These are phyloP conservation scores for Lophius piscatorius DNA, from an alignment of 2,113 vertebrate genomes.

Conservation along the genomic window DNA sequence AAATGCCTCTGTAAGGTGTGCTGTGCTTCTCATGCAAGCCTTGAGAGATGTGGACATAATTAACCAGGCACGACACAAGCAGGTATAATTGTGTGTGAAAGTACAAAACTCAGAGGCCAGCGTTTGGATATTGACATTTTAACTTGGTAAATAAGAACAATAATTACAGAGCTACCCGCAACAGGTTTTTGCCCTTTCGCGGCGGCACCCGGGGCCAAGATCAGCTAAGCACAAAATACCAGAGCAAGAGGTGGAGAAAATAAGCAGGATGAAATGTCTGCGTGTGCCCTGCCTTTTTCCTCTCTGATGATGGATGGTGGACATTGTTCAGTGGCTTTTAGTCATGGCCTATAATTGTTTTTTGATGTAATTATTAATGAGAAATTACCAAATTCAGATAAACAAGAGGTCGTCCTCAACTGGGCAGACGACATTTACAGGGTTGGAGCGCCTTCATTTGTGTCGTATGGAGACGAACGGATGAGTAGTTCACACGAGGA, in stretches of 20 bases:
- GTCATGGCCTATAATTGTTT: slow-evolving; percentile 79
- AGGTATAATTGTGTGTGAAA: neutral
- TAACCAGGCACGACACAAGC: neutral
- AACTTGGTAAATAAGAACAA: slow-evolving; percentile 48
- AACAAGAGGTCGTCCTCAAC: slow-evolving; percentile 69
- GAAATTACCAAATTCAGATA: slow-evolving; percentile 74
- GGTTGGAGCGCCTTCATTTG: slow-evolving; percentile 18
- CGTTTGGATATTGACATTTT: slow-evolving; percentile 39
- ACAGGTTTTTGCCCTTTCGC: slow-evolving; percentile 54
- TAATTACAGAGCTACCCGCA: slow-evolving; percentile 51
- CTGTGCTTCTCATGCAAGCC: neutral
- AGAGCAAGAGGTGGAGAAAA: slow-evolving; percentile 52
- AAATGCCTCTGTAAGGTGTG: no score
- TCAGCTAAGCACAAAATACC: slow-evolving; percentile 58
- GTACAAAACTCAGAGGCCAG: neutral
- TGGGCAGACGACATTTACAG: slow-evolving; percentile 30
- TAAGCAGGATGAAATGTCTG: slow-evolving; percentile 49
- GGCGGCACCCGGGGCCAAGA: slow-evolving; percentile 38
- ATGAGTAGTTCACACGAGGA: slow-evolving; percentile 16
- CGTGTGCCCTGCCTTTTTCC: slow-evolving; percentile 36
- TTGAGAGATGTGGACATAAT: neutral
- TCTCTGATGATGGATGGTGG: slow-evolving; percentile 74
- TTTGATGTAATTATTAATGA: slow-evolving; percentile 82
- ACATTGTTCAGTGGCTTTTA: slow-evolving; percentile 79
- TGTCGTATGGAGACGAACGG: slow-evolving; percentile 30